These are phyloP conservation scores for Luperina testacea DNA, from an alignment of 2,888 invertebrate genomes.

Conservation along the genomic window DNA sequence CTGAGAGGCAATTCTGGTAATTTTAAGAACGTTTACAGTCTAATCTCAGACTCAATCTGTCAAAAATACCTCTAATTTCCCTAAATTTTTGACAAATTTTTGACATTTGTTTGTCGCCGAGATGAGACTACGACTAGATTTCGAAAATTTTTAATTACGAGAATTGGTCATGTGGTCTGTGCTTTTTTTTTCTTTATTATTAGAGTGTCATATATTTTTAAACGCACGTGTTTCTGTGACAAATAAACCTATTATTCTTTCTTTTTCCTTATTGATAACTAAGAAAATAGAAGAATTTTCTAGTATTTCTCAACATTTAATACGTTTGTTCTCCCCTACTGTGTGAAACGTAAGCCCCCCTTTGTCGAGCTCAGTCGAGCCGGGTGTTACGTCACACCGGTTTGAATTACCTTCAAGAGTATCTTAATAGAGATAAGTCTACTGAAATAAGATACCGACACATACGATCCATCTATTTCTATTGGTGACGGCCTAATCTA, in stretches of 20 bases:
- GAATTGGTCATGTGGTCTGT: no score
- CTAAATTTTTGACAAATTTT: no score
- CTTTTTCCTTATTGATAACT: neutral
- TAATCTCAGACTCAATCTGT: no score
- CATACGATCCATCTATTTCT: constrained; percentile 32
- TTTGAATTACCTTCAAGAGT: constrained; percentile 44
- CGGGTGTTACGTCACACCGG: constrained; percentile 40
- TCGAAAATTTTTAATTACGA: no score
- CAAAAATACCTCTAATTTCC: no score
- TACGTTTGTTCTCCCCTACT: constrained; percentile 8
- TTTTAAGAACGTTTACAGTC: no score
- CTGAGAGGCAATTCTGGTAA: no score
- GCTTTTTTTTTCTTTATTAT: no score
- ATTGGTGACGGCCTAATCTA: constrained; percentile 10
- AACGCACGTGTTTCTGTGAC: neutral
- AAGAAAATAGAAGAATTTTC: neutral
- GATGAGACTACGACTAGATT: no score
- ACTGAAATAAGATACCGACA: constrained; percentile 35
- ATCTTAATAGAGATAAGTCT: constrained; percentile 37
- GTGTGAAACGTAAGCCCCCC: neutral
- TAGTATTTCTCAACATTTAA: constrained; percentile 4
- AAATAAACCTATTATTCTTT: neutral
- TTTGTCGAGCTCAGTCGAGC: constrained; percentile 23
- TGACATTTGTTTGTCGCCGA: no score
- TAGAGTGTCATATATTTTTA: no score